Base-by-base conservation (phyloP, 2,888 invertebrate genomes). In the Diachrysia chrysitis region DNA sequence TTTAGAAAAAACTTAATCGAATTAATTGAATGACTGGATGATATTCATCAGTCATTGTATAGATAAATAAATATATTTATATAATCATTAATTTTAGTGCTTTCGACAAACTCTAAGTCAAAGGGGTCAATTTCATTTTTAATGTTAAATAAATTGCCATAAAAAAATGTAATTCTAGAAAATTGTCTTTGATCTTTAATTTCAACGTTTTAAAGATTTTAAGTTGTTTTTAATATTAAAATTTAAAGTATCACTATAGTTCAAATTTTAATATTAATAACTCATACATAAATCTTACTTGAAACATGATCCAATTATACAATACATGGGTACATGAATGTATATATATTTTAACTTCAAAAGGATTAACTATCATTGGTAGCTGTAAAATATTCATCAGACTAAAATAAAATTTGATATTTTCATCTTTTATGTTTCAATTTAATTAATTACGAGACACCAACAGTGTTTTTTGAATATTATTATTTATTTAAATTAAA, bases 401-500 rank as follows among this genome's bases (percentile, higher is more conserved):
- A 53, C 58, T 42, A 70, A 70, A 19, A 58, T 58, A 35, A 54
- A 56, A 19, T 10, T 23, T 19, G 3, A 61, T 55, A 70, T 63
- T 66, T 66, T n/a, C 55, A 69, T 54, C 21, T 58, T 65, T 42
- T 66, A 46, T 35, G 60, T 70, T 61, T 58, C 21, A 73, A 74
- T 66, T 62, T 63, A n/a, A 74, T 75, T 74, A 70, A 74, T 74
- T 70, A 58, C 58, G 37, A 58, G 53, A 63, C 35, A n/a, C n/a
- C 42, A 17, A 19, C 42, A 2, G 4, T 21, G 21, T 21, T 66
- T 75, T 63, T 61, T 0, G 12, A 14, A 17, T 42, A 54, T 48
- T 42, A 66, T 69, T 69, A 56, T 25, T 66, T 63, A 53, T 63
- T 14, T 58, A 60, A 21, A 70, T 63, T 42, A 37, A 63, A 63